Percentiles rank a stretch among this genome's conserved stretches.
phyloP scores from a whole-genome alignment of 2,797 vertebrate species.

The Gorsachius magnificus region DNA sequence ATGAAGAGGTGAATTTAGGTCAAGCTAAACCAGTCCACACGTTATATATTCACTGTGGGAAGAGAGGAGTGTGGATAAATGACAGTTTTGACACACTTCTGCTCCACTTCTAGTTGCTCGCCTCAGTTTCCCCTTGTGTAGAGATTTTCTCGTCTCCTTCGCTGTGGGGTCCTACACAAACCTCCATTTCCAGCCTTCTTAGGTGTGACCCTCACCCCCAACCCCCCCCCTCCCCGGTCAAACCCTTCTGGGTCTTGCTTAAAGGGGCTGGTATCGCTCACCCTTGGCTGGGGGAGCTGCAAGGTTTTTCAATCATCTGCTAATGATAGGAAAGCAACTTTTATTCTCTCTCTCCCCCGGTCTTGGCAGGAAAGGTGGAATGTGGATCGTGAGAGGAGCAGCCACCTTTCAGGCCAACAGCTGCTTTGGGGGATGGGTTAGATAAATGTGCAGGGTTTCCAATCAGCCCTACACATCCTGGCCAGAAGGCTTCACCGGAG shows the following conservation, averaged over 20 bases:
- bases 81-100: not conserved
- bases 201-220: not conserved
- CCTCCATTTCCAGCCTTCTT: not conserved
- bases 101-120: not conserved
- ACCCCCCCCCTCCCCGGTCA: too few species aligned
- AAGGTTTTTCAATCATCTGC: constrained; percentile 41
- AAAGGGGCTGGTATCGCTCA: not conserved
- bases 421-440: not conserved
- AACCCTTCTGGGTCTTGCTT: not conserved
- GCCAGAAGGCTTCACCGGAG: not conserved
- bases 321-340: constrained; percentile 13
- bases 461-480: not conserved
- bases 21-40: not conserved
- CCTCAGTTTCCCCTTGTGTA: not conserved
- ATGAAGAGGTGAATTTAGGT: not conserved
- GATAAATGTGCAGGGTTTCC: not conserved
- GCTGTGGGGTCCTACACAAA: not conserved
- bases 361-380: constrained; percentile 43
- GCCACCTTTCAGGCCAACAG: constrained; percentile 41
- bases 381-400: not conserved
- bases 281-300: not conserved
- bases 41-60: fast-evolving
- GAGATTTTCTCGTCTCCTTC: not conserved
- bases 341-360: not conserved
- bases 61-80: not conserved